Evolutionary conservation across 2,888 invertebrate genomes (phyloP).

Genomic region (Adela reaumurella): DNA sequence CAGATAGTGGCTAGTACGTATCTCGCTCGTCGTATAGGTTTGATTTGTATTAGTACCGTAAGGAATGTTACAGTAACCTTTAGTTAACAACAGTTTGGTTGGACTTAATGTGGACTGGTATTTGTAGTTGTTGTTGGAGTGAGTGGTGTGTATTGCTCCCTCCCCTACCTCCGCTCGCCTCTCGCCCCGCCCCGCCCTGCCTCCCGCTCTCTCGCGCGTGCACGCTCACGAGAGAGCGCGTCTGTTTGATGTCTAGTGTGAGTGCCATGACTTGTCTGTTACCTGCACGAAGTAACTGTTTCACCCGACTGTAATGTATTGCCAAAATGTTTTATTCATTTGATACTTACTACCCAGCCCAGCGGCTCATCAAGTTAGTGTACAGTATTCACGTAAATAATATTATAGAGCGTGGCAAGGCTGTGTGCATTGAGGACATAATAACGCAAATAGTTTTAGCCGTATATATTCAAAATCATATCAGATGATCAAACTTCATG

Average conservation of each 20-base stretch:
- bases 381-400: slow-evolving; percentile 47
- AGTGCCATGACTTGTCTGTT: slow-evolving; percentile 17
- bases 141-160: slow-evolving; percentile 32
- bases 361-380: slow-evolving; percentile 47
- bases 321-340: slow-evolving; percentile 48
- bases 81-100: slow-evolving; percentile 40
- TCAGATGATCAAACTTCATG: slow-evolving; percentile 1
- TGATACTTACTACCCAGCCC: slow-evolving; percentile 31
- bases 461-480: slow-evolving; percentile 2
- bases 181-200: neutral
- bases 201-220: too few species aligned
- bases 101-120: neutral
- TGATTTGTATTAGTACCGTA: slow-evolving; percentile 49
- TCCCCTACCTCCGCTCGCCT: slow-evolving; percentile 23
- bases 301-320: slow-evolving; percentile 30
- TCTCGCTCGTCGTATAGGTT: slow-evolving; percentile 53
- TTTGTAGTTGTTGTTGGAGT: slow-evolving; percentile 36
- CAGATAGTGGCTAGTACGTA: slow-evolving; percentile 53
- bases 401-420: slow-evolving; percentile 66
- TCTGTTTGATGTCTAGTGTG: slow-evolving; percentile 21
- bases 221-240: slow-evolving; percentile 8
- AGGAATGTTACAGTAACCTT: slow-evolving; percentile 53
- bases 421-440: slow-evolving; percentile 66
- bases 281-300: slow-evolving; percentile 46
- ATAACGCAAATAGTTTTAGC: slow-evolving; percentile 38